phyloP scores from a whole-genome alignment of 2,797 vertebrate species.

The Artibeus jamaicensis region DNA sequence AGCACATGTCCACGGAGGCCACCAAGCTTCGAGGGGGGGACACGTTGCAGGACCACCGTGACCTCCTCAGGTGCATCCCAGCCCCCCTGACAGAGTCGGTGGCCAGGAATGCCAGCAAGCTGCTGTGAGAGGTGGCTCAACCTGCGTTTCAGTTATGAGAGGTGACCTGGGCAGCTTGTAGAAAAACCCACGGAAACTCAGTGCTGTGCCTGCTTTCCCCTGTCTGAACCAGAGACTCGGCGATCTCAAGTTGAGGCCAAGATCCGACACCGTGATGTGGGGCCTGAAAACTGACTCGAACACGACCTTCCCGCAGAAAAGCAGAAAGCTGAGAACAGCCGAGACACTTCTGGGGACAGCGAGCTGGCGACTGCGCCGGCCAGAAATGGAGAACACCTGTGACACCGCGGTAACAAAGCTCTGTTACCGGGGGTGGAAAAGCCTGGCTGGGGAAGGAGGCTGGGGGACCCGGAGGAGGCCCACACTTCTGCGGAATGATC shows the following conservation, averaged over 20 bases:
- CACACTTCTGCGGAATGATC: fast-evolving
- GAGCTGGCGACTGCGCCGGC: background rate
- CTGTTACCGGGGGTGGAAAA: background rate
- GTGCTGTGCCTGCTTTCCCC: background rate
- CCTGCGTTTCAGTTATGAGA: background rate
- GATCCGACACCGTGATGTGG: fast-evolving
- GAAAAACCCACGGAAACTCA: background rate
- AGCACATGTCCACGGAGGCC: fast-evolving
- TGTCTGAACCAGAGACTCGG: fast-evolving
- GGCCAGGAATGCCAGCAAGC: background rate
- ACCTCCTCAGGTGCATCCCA: fast-evolving
- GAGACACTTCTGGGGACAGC: fast-evolving
- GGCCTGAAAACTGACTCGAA: background rate
- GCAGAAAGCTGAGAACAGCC: background rate
- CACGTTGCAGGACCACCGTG: fast-evolving
- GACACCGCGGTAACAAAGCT: fast-evolving
- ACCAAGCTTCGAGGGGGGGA: fast-evolving
- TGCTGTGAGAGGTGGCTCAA: fast-evolving
- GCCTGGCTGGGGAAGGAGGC: background rate
- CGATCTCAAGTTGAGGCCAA: background rate
- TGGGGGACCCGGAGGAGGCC: background rate
- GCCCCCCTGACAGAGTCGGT: fast-evolving
- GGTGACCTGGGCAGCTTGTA: background rate
- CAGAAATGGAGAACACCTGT: background rate
- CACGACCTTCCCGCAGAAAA: fast-evolving